Conservation (phyloP, 2,888 invertebrate species). For the Keiferia lycopersicella region DNA sequence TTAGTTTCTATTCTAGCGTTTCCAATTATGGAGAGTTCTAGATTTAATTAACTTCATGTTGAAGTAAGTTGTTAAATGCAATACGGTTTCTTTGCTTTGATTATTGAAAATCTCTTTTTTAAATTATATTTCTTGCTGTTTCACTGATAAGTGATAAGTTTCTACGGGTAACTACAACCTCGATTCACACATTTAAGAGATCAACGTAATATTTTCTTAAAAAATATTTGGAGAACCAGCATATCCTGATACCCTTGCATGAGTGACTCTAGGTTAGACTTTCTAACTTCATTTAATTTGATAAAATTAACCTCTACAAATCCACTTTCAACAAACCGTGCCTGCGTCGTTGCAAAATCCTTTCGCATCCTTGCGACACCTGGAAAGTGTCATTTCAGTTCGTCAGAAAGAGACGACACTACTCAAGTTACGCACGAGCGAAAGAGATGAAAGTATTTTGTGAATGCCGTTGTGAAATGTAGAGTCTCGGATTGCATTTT, state of each 20-base stretch:
- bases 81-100: no score
- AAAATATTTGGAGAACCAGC: no score
- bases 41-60: conserved; percentile 13
- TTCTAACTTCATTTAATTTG: neutral
- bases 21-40: neutral
- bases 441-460: conserved; percentile 10
- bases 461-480: conserved; percentile 36
- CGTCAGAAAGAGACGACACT: neutral
- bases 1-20: neutral
- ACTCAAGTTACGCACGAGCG: neutral
- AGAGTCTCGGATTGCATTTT: conserved; percentile 48
- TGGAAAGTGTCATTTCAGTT: conserved; percentile 24
- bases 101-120: no score
- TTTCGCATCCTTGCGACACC: conserved; percentile 19
- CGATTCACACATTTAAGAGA: no score
- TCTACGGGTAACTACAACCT: no score
- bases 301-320: neutral
- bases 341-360: conserved; percentile 29
- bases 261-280: no score
- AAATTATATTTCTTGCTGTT: no score
- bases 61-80: neutral
- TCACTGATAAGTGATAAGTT: no score
- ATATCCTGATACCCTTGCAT: no score
- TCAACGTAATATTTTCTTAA: no score
- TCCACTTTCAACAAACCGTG: conserved; percentile 22